phyloP scores from a whole-genome alignment of 1,140 invertebrate genomes.

The Scaptodrosophila lebanonensis region DNA sequence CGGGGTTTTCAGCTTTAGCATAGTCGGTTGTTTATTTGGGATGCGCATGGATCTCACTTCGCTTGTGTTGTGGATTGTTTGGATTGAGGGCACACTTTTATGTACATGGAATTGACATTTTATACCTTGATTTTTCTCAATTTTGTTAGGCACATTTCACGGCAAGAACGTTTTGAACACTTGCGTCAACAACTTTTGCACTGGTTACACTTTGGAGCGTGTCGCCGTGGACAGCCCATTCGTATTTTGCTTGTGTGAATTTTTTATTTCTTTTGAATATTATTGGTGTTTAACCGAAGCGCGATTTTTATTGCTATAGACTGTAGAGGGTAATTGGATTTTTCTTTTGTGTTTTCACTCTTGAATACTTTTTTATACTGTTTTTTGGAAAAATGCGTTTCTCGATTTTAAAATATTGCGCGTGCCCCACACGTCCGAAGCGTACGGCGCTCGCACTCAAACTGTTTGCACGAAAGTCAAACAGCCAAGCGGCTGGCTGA shows the following conservation, averaged over 20 bases:
- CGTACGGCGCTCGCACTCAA: conserved; percentile 66
- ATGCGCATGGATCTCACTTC: no score
- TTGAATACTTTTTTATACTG: background rate
- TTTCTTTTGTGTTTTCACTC: conserved; percentile 24
- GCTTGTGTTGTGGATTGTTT: conserved; percentile 11
- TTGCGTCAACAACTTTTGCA: conserved; percentile 18
- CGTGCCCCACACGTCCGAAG: conserved; percentile 69
- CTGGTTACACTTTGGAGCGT: conserved; percentile 8
- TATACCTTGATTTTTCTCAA: conserved; percentile 13
- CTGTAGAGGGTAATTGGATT: no score
- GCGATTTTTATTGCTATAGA: conserved; percentile 18
- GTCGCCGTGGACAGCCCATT: no score
- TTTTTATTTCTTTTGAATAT: conserved; percentile 1
- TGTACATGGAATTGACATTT: conserved; percentile 52
- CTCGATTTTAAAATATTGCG: conserved; percentile 31
- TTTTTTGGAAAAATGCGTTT: conserved; percentile 21
- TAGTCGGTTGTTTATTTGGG: conserved; percentile 16
- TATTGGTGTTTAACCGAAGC: conserved; percentile 6
- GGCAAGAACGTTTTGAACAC: conserved; percentile 14
- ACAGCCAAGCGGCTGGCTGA: conserved; percentile 15
- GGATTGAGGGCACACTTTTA: conserved; percentile 26
- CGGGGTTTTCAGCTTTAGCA: no score
- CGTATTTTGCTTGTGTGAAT: conserved; percentile 17
- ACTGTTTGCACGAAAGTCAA: conserved; percentile 42
- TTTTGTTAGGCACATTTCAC: conserved; percentile 41